A percentile compares a stretch with the other conserved stretches of the same genome.
Evolutionary conservation across 2,888 invertebrate genomes (phyloP).

Genomic region (Camptogramma bilineatum): DNA sequence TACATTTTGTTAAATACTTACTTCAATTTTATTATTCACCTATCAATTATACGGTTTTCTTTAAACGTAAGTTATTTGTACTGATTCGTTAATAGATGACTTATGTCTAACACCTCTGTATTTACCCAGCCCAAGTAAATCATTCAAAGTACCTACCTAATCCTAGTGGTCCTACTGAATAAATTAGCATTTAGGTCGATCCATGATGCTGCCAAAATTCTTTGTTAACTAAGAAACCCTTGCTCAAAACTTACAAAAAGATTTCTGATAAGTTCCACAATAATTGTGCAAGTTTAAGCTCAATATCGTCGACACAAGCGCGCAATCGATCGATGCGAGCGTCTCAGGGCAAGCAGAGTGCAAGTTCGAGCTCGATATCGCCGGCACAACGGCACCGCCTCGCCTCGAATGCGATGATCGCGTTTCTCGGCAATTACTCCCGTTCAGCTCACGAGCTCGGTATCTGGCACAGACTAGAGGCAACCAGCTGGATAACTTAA

Average conservation of each 20-base stretch:
- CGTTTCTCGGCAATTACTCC: slow-evolving; percentile 60
- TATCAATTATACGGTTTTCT: too few species aligned
- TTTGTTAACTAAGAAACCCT: background rate
- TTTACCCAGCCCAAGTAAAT: too few species aligned
- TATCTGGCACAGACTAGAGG: slow-evolving; percentile 16
- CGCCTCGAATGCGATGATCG: slow-evolving; percentile 48
- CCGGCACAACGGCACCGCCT: slow-evolving; percentile 22
- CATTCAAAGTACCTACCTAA: too few species aligned
- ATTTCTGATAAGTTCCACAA: background rate
- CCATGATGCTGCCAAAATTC: background rate
- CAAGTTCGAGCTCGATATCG: slow-evolving; percentile 36
- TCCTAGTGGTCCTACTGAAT: too few species aligned
- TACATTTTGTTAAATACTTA: too few species aligned
- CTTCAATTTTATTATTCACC: too few species aligned
- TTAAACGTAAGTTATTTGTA: too few species aligned
- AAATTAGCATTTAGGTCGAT: too few species aligned
- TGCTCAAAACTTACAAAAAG: background rate
- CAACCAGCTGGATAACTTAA: slow-evolving; percentile 3
- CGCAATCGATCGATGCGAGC: slow-evolving; percentile 19
- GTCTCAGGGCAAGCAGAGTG: slow-evolving; percentile 29
- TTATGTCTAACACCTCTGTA: too few species aligned
- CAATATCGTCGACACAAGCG: slow-evolving; percentile 26
- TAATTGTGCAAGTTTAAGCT: slow-evolving; percentile 18
- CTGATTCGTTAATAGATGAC: too few species aligned
- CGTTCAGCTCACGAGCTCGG: slow-evolving; percentile 41